Evolutionary conservation across 1,140 invertebrate species (phyloP).

Genomic region (Alviniconcha marisindica): DNA sequence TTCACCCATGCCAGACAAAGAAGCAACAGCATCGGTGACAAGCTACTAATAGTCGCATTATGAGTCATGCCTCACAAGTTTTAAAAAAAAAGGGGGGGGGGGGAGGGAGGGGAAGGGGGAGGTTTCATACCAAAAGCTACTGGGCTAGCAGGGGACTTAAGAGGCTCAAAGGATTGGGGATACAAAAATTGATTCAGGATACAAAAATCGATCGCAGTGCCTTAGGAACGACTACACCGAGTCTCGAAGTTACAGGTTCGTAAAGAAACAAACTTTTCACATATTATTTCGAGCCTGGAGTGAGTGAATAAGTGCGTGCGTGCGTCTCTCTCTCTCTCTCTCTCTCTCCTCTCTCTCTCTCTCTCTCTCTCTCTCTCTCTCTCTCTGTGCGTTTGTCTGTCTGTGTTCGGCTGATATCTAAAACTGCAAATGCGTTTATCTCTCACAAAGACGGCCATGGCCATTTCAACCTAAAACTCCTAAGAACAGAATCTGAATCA

Average conservation of each 20-base stretch:
- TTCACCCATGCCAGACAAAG: neutral
- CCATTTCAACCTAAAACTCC: no score
- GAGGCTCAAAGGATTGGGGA: neutral
- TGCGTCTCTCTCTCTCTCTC: neutral
- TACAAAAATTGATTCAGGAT: neutral
- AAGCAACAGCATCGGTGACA: constrained; percentile 19
- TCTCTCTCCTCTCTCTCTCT: neutral
- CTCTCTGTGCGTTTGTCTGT: no score
- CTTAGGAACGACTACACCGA: no score
- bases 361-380: constrained; percentile 2
- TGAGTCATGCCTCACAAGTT: constrained; percentile 12
- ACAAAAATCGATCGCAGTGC: no score
- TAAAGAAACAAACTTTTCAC: no score
- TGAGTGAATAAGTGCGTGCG: no score
- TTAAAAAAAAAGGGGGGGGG: neutral
- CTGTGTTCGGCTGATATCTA: no score
- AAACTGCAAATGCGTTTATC: no score
- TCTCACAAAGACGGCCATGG: no score
- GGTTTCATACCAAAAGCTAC: neutral
- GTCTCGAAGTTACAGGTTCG: no score
- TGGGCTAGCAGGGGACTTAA: neutral
- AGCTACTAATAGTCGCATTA: neutral
- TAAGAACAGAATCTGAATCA: no score
- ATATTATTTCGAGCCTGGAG: no score
- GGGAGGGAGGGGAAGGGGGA: neutral